Evolutionary conservation across 2,113 vertebrate genomes (phyloP).

Genomic region (Tauraco erythrolophus): DNA sequence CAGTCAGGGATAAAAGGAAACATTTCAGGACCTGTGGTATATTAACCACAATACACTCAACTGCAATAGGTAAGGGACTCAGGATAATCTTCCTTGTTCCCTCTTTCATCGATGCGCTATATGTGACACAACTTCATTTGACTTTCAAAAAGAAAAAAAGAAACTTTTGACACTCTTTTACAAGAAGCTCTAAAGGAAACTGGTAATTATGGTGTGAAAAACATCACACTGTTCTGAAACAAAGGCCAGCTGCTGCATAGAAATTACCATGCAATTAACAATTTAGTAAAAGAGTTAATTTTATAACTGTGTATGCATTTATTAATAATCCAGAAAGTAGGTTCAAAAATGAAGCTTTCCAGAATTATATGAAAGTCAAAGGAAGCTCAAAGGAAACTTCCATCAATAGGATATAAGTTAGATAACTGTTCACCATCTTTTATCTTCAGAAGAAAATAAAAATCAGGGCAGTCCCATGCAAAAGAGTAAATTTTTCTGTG

Average conservation of each 20-base stretch:
- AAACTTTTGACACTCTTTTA: not conserved
- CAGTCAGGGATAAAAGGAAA: not conserved
- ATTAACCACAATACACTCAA: not conserved
- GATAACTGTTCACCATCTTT: not conserved
- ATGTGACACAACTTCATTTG: not conserved
- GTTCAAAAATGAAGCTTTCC: not conserved
- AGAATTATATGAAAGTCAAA: not conserved
- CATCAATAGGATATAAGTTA: not conserved
- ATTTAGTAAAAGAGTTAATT: not conserved
- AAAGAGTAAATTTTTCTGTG: not conserved
- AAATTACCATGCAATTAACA: not conserved
- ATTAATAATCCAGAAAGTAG: not conserved
- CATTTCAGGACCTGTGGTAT: not conserved
- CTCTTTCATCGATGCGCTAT: not conserved
- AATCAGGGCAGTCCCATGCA: not conserved
- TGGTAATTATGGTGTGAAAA: not conserved
- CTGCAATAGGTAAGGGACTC: not conserved
- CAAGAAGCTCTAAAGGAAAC: not conserved
- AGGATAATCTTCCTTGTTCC: not conserved
- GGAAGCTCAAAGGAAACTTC: not conserved
- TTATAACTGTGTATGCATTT: not conserved
- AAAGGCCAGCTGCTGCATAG: not conserved
- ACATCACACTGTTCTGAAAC: not conserved
- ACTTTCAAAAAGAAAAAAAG: not conserved
- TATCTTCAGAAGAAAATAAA: not conserved